Conservation (phyloP, 64 coral and sea anemone genomes). For the Pocillopora verrucosa region DNA sequence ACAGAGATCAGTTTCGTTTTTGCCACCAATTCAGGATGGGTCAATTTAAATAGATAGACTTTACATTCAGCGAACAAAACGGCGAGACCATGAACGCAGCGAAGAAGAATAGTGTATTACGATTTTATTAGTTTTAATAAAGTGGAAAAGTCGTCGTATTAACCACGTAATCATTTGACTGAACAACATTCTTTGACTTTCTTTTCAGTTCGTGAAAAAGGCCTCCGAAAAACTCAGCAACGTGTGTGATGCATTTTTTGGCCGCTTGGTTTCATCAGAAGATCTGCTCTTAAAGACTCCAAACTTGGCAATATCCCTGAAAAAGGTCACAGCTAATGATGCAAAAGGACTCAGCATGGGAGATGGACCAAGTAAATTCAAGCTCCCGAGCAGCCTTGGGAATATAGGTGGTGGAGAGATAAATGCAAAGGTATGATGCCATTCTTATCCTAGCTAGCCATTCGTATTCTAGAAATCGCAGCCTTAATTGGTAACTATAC, state of each 20-base stretch:
- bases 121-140: too few species aligned
- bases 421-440: neutral
- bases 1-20: too few species aligned
- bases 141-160: too few species aligned
- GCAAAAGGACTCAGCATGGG: slow-evolving; percentile 3
- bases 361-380: slow-evolving; percentile 12
- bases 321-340: neutral
- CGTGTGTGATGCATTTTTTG: slow-evolving; percentile 14
- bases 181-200: neutral
- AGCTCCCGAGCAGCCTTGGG: neutral
- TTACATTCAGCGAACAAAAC: neutral
- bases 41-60: neutral
- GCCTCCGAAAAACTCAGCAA: neutral
- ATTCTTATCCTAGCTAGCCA: too few species aligned
- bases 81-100: neutral
- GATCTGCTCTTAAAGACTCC: neutral
- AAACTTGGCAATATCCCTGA: neutral
- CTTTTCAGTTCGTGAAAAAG: neutral
- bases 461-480: too few species aligned
- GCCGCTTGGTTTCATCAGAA: slow-evolving; percentile 19
- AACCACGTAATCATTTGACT: too few species aligned
- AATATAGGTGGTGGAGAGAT: neutral
- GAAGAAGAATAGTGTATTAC: too few species aligned
- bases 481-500: too few species aligned
- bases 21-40: too few species aligned